Base-by-base conservation (phyloP, 1,140 invertebrate species). In the Carposina sasakii region DNA sequence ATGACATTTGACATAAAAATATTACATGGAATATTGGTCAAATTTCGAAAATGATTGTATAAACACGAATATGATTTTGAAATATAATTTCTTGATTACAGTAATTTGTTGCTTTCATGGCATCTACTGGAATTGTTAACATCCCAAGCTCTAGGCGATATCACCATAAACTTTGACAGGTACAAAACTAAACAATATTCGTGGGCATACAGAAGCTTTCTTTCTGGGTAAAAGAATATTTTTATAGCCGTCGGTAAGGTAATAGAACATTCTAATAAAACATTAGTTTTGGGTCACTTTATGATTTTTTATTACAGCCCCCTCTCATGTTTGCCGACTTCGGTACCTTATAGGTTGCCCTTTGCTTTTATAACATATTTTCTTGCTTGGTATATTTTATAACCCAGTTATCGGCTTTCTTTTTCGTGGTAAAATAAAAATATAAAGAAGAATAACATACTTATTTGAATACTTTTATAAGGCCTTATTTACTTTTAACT, bases 161-260 rank as follows among this genome's bases (percentile, higher is more conserved):
- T n/a, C n/a, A n/a, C n/a, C n/a, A n/a, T n/a, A n/a, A 44, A 30
- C 15, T 44, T 17, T 28, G 31, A 44, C 30, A 34, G 44, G 44
- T 31, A 30, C 19, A 33, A 31, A 20, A 43, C 3, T 15, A 42
- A 36, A 36, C 12, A 39, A 20, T n/a, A n/a, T n/a, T n/a, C n/a
- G n/a, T n/a, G n/a, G n/a, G n/a, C n/a, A n/a, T n/a, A 54, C 66
- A 57, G 66, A 67, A 72, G 69, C 69, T 60, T 71, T 67, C 58
- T 54, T 52, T 43, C 22, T 28, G 47, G 41, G 45, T 21, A 28
- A 36, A 47, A 30, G 30, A 48, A 54, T 54, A 56, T 57, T 67
- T 66, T 72, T 65, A 61, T 52, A 50, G 57, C 52, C 10, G 12
- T 22, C 31, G 33, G 47, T 49, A 52, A n/a, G n/a, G n/a, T n/a